Evolutionary conservation across 2,888 invertebrate genomes (phyloP).

Genomic region (Selenia dentaria): DNA sequence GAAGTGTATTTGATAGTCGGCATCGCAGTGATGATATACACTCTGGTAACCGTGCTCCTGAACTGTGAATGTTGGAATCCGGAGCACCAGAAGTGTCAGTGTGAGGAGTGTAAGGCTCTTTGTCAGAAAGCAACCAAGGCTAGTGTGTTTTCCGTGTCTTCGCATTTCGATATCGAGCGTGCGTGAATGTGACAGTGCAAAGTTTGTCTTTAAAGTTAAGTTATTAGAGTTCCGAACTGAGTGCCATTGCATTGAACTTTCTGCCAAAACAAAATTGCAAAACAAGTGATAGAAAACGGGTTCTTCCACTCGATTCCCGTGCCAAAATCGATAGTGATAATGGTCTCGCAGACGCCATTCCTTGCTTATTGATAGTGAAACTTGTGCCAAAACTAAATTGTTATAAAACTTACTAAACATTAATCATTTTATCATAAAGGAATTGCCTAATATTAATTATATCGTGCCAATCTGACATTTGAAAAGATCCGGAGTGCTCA

Average conservation of each 20-base stretch:
- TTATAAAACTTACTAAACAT: constrained; percentile 4
- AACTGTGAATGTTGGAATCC: constrained; percentile 67
- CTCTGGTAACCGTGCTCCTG: constrained; percentile 55
- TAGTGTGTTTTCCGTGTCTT: constrained; percentile 60
- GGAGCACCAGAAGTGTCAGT: constrained; percentile 62
- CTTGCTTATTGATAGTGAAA: constrained; percentile 13
- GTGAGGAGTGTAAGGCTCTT: constrained; percentile 69
- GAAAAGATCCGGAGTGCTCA: background rate
- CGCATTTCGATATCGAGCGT: constrained; percentile 55
- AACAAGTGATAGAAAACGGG: constrained; percentile 12
- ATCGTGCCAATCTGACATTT: no score
- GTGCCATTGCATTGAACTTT: constrained; percentile 7
- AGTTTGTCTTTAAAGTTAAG: background rate
- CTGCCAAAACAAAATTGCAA: constrained; percentile 20
- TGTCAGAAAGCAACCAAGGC: constrained; percentile 40
- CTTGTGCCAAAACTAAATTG: constrained; percentile 23
- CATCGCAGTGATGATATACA: constrained; percentile 70
- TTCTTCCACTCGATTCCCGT: constrained; percentile 6
- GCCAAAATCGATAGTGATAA: constrained; percentile 23
- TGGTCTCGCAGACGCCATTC: constrained; percentile 9
- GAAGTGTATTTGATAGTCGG: constrained; percentile 73
- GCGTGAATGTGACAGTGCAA: constrained; percentile 23
- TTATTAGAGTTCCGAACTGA: constrained; percentile 4
- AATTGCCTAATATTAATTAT: no score
- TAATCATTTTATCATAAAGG: no score